Percentiles rank a stretch among this genome's conserved stretches.
phyloP scores from a whole-genome alignment of 2,888 invertebrate genomes.

The Latrodectus hesperus region DNA sequence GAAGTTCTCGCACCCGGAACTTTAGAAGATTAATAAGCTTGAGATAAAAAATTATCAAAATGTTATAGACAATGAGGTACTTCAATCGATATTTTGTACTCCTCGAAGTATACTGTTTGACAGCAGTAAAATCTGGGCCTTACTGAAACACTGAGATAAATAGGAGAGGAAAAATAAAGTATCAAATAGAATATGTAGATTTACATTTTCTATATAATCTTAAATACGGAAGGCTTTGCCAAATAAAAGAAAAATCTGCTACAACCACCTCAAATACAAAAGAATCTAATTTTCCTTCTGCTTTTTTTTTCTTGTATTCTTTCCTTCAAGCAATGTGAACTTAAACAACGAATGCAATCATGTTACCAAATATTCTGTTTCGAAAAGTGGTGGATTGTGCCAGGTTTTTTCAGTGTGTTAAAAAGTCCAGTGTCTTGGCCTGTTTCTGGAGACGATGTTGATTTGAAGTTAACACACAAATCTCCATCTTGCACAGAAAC shows the following conservation, averaged over 20 bases:
- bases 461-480: background rate
- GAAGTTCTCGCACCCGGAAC: slow-evolving; percentile 8
- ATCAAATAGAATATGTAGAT: background rate
- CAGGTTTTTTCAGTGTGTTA: background rate
- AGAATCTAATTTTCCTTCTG: background rate
- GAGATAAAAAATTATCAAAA: background rate
- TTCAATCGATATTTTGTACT: slow-evolving; percentile 11
- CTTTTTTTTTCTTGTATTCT: background rate
- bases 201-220: background rate
- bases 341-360: background rate
- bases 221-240: background rate
- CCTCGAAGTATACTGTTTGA: slow-evolving; percentile 16
- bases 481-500: background rate
- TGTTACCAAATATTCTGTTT: background rate
- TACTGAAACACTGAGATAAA: slow-evolving; percentile 18
- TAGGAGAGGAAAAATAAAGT: background rate
- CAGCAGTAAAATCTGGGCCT: slow-evolving; percentile 39
- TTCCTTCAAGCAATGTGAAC: background rate
- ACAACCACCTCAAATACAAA: background rate
- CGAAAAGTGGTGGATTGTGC: background rate
- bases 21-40: background rate
- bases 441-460: background rate
- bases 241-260: background rate
- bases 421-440: background rate
- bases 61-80: background rate